Conservation (phyloP, 2,797 vertebrate genomes). For the Dallia pectoralis region DNA sequence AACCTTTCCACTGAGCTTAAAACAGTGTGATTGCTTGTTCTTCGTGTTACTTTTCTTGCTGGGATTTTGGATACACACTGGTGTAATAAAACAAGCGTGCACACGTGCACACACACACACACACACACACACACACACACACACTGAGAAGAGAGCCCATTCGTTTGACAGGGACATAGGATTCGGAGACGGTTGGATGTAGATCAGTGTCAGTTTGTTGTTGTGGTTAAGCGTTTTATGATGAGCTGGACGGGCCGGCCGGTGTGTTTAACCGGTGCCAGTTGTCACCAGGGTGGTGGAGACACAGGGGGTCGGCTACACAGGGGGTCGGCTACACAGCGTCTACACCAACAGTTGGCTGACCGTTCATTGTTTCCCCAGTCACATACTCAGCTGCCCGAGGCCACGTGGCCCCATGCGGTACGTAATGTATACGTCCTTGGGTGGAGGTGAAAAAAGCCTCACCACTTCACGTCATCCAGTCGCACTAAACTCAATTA, state of each 20-base stretch:
- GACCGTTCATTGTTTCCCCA: background rate
- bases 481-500: conserved; percentile 34
- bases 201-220: background rate
- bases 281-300: background rate
- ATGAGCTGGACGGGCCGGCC: background rate
- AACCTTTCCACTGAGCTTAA: too few species aligned
- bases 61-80: too few species aligned
- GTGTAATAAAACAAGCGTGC: background rate
- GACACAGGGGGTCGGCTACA: background rate
- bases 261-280: background rate
- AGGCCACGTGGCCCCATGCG: conserved; percentile 29
- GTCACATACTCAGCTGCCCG: background rate
- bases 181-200: background rate
- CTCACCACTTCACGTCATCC: conserved; percentile 47
- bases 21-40: too few species aligned
- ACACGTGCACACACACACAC: conserved; percentile 4
- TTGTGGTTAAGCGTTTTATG: background rate
- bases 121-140: conserved; percentile 10
- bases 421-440: conserved; percentile 59
- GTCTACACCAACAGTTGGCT: conserved; percentile 7
- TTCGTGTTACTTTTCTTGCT: too few species aligned
- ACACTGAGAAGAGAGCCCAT: background rate
- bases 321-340: background rate
- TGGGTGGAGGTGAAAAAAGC: conserved; percentile 68
- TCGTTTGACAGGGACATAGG: background rate